A percentile compares a stretch with the other conserved stretches of the same genome.
phyloP scores from a whole-genome alignment of 2,797 vertebrate species.

The Heterohyrax brucei region DNA sequence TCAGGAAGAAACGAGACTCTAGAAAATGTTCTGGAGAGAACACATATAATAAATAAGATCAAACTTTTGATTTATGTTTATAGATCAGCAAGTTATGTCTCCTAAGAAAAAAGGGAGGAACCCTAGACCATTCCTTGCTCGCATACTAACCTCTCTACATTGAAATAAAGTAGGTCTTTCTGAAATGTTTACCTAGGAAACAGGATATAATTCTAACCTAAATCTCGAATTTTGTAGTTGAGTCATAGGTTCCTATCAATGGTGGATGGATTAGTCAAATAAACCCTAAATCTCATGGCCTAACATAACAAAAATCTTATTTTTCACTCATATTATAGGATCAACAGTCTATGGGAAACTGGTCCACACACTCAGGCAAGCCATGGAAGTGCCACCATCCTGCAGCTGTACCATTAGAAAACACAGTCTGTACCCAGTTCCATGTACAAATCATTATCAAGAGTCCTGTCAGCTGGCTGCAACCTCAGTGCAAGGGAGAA shows the following conservation, averaged over 20 bases:
- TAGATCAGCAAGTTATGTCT: neutral
- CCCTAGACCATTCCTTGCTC: neutral
- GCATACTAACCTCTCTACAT: neutral
- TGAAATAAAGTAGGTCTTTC: constrained; percentile 36
- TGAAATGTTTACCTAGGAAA: constrained; percentile 12
- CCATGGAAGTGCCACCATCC: neutral
- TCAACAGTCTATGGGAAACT: neutral
- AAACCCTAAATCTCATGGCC: constrained; percentile 20
- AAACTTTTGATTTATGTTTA: neutral
- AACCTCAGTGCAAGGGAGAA: neutral
- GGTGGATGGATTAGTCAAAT: constrained; percentile 8
- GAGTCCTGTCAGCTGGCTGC: neutral
- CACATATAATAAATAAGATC: neutral
- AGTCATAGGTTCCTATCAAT: neutral
- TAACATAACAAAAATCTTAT: neutral
- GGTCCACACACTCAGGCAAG: neutral
- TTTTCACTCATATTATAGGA: neutral
- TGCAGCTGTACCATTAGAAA: constrained; percentile 7
- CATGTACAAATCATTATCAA: neutral
- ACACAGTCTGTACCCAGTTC: neutral
- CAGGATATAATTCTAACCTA: constrained; percentile 10
- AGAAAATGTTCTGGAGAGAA: constrained; percentile 43
- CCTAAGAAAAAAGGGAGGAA: neutral
- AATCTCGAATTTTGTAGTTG: constrained; percentile 50
- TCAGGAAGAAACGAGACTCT: neutral